Evolutionary conservation across 2,888 invertebrate species (phyloP).

Genomic region (Cinara cedri): DNA sequence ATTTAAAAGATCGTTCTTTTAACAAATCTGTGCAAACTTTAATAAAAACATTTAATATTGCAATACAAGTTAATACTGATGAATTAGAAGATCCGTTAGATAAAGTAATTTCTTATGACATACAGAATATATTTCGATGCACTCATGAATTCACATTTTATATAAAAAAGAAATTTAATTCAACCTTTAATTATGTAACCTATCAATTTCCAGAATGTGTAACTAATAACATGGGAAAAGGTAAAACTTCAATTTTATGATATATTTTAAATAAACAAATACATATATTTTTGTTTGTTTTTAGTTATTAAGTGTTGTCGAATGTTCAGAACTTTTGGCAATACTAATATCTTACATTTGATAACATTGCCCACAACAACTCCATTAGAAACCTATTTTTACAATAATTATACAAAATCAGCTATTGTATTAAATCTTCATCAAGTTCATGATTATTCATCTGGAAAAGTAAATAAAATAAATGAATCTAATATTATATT

Average conservation of each 20-base stretch:
- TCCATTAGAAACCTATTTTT: conserved; percentile 39
- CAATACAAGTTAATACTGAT: conserved; percentile 35
- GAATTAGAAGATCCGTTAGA: conserved; percentile 34
- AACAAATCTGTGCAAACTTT: conserved; percentile 38
- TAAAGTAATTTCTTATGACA: conserved; percentile 23
- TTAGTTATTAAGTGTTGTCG: conserved; percentile 24
- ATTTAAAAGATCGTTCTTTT: neutral
- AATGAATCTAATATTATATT: neutral
- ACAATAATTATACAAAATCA: conserved; percentile 38
- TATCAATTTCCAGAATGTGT: conserved; percentile 52
- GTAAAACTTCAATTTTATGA: neutral
- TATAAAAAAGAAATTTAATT: conserved; percentile 47
- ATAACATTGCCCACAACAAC: conserved; percentile 42
- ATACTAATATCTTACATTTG: conserved; percentile 51
- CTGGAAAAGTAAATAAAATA: conserved; percentile 8
- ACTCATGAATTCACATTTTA: conserved; percentile 45
- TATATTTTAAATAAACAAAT: neutral
- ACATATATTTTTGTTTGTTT: conserved; percentile 24
- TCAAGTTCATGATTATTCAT: conserved; percentile 17
- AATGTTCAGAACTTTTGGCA: conserved; percentile 41
- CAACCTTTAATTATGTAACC: conserved; percentile 34
- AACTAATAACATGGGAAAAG: conserved; percentile 37
- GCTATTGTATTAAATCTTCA: conserved; percentile 32
- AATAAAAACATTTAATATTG: conserved; percentile 18
- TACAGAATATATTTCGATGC: conserved; percentile 52